Evolutionary conservation across 2,888 invertebrate genomes (phyloP).

Genomic region (Drosophila vallismaia): DNA sequence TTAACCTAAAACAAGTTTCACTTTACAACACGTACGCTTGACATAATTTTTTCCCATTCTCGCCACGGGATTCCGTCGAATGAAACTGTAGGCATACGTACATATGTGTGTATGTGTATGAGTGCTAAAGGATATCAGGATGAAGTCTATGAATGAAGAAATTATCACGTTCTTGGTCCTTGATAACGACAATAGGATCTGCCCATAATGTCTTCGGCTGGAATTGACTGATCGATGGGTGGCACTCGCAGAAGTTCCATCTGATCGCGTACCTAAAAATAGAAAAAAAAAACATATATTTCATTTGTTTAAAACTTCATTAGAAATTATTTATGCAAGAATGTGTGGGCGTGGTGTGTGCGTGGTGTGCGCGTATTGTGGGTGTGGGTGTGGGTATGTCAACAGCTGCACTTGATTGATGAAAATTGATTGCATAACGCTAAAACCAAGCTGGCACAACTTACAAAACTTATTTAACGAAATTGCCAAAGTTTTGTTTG

Average conservation of each 20-base stretch:
- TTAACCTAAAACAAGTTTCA: slow-evolving; percentile 77
- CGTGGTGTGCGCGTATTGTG: neutral
- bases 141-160: slow-evolving; percentile 66
- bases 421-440: slow-evolving; percentile 57
- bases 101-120: slow-evolving; percentile 14
- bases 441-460: slow-evolving; percentile 38
- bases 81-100: slow-evolving; percentile 4
- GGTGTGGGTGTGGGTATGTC: slow-evolving; percentile 7
- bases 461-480: slow-evolving; percentile 47
- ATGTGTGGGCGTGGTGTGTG: slow-evolving; percentile 11
- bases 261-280: slow-evolving; percentile 85
- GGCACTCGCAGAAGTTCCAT: slow-evolving; percentile 86
- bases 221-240: slow-evolving; percentile 86
- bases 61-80: slow-evolving; percentile 30
- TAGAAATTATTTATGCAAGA: slow-evolving; percentile 19
- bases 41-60: slow-evolving; percentile 57
- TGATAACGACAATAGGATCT: slow-evolving; percentile 86
- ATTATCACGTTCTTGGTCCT: slow-evolving; percentile 84
- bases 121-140: slow-evolving; percentile 12
- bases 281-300: slow-evolving; percentile 41
- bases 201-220: slow-evolving; percentile 86
- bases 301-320: slow-evolving; percentile 19
- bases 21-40: slow-evolving; percentile 71
- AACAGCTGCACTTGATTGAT: slow-evolving; percentile 46
- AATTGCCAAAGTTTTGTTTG: slow-evolving; percentile 51